Conservation (phyloP, 2,113 vertebrate species). For the Ovis canadensis region DNA sequence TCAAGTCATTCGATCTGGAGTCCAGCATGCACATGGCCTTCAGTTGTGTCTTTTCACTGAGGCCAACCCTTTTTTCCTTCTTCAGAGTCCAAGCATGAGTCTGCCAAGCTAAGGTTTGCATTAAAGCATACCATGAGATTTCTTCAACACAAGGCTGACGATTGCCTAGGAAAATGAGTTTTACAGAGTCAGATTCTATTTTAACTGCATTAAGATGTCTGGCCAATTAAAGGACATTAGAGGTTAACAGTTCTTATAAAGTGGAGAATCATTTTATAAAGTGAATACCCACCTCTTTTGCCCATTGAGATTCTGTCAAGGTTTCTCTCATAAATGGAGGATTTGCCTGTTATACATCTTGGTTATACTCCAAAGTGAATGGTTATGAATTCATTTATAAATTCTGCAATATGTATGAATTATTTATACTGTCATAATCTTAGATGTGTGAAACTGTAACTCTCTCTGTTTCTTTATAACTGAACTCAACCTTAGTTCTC, state of each 20-base stretch:
- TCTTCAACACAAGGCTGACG: neutral
- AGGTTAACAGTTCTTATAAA: neutral
- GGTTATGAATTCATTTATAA: slow-evolving; percentile 35
- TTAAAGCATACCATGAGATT: neutral
- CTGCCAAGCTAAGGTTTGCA: neutral
- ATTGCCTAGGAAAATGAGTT: neutral
- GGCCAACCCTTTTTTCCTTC: neutral
- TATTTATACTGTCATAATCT: neutral
- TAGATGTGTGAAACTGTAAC: neutral
- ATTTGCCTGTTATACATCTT: neutral
- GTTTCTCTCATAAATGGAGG: slow-evolving; percentile 21
- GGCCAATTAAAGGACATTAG: neutral
- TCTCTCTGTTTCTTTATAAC: neutral
- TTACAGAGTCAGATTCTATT: neutral
- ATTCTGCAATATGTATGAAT: neutral
- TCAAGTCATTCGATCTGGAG: neutral
- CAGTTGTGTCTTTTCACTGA: accelerated
- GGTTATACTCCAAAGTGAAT: slow-evolving; percentile 15
- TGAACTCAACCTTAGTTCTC: neutral
- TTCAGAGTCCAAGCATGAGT: neutral
- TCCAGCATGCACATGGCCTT: neutral
- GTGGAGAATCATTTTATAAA: neutral
- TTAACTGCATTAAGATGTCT: neutral
- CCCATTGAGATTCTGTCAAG: neutral
- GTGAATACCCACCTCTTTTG: neutral